Evolutionary conservation across 2,888 invertebrate genomes (phyloP).

Genomic region (Plemyria rubiginata): DNA sequence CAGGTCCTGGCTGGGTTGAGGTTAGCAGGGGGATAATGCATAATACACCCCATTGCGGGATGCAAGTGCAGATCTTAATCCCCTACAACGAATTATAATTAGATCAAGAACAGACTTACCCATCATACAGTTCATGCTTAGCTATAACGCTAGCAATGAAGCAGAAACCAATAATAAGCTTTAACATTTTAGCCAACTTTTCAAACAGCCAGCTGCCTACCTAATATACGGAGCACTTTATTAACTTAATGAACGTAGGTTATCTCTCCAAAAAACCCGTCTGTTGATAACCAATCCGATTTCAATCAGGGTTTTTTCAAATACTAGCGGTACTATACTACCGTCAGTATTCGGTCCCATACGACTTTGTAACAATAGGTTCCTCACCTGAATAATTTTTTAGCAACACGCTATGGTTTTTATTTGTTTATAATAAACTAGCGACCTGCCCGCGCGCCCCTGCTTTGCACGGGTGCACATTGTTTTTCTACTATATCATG

Average conservation of each 20-base stretch:
- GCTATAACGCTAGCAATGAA: constrained; percentile 50
- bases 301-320: background rate
- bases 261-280: constrained; percentile 14
- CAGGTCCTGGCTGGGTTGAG: no score
- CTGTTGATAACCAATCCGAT: background rate
- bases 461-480: no score
- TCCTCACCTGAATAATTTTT: no score
- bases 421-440: no score
- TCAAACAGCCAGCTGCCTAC: constrained; percentile 5
- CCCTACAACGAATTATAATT: no score
- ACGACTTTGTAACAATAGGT: no score
- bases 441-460: no score
- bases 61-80: no score
- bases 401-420: background rate
- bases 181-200: constrained; percentile 46
- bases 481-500: no score
- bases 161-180: constrained; percentile 48
- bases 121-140: constrained; percentile 67
- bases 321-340: no score
- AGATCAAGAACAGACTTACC: constrained; percentile 51
- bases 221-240: constrained; percentile 4
- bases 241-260: constrained; percentile 4
- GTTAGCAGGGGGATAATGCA: no score
- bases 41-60: no score
- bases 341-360: background rate